Evolutionary conservation across 2,113 vertebrate species (phyloP).

Genomic region (Coryphaenoides rupestris): DNA sequence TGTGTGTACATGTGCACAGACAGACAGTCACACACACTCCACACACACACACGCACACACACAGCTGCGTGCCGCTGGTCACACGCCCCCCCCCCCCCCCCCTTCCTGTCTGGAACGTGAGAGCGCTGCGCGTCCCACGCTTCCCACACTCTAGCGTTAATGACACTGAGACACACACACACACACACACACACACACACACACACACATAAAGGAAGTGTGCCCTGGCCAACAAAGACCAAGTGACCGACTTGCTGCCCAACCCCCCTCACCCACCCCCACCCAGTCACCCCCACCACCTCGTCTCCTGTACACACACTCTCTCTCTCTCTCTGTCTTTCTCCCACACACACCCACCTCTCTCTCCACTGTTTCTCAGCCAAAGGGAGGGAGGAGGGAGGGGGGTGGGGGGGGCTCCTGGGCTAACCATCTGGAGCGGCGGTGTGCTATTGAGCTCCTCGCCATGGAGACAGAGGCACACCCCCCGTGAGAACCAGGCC

Average conservation of each 20-base stretch:
- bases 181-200: slow-evolving; percentile 28
- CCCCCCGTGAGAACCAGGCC: slow-evolving; percentile 63
- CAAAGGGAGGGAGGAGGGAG: background rate
- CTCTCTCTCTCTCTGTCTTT: slow-evolving; percentile 8
- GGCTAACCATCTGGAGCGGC: slow-evolving; percentile 73
- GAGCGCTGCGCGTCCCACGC: slow-evolving; percentile 61
- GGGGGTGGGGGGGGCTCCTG: slow-evolving; percentile 39
- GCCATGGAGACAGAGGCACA: slow-evolving; percentile 54
- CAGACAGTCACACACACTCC: background rate
- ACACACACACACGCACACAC: slow-evolving; percentile 3
- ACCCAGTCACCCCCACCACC: background rate
- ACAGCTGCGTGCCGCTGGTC: slow-evolving; percentile 53
- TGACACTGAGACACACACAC: slow-evolving; percentile 53
- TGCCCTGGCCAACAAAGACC: slow-evolving; percentile 47
- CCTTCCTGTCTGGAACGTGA: slow-evolving; percentile 69
- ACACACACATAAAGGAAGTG: slow-evolving; percentile 64
- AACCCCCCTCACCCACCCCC: slow-evolving; percentile 9
- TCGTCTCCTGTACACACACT: background rate
- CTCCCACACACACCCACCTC: background rate
- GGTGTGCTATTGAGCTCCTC: slow-evolving; percentile 52
- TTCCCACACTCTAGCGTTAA: slow-evolving; percentile 77
- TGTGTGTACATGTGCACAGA: background rate
- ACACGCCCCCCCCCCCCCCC: slow-evolving; percentile 68
- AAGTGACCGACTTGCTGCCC: slow-evolving; percentile 26
- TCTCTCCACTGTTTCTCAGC: background rate